These are phyloP conservation scores for Porites cylindrica DNA, from an alignment of 92 coral and sea anemone species.

Conservation along the genomic window DNA sequence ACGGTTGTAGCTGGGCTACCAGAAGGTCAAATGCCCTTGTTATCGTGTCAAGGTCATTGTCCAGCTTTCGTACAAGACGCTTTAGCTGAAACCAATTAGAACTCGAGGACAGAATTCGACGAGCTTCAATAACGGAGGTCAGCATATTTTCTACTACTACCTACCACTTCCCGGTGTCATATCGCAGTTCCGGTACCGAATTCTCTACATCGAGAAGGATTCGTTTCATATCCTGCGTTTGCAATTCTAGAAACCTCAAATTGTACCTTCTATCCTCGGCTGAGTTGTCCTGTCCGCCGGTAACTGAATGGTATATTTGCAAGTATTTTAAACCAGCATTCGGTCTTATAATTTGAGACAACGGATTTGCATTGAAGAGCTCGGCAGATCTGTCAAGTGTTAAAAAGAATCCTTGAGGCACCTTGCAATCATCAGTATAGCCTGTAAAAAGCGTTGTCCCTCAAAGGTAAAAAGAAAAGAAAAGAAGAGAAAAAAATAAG, in stretches of 20 bases:
- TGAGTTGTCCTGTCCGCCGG: constrained; percentile 11
- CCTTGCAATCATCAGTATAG: neutral
- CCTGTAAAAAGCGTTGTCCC: neutral
- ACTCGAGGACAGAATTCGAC: neutral
- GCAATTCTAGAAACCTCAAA: constrained; percentile 21
- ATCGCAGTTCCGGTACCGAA: constrained; percentile 20
- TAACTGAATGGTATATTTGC: constrained; percentile 17
- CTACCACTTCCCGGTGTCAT: neutral
- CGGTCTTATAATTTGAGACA: neutral
- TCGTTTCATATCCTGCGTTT: constrained; percentile 1
- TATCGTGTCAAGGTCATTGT: constrained; percentile 15
- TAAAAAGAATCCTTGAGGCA: constrained; percentile 10
- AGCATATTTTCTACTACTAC: neutral
- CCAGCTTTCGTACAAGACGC: neutral
- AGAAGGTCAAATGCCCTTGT: constrained; percentile 17
- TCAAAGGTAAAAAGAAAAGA: neutral
- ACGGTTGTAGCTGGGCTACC: constrained; percentile 16
- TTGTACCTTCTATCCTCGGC: neutral
- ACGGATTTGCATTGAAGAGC: neutral
- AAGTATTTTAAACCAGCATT: neutral
- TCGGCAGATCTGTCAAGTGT: neutral
- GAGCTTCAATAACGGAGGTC: constrained; percentile 1
- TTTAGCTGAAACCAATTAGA: constrained; percentile 7
- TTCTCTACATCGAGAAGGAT: constrained; percentile 12
- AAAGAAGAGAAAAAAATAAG: no score